Evolutionary conservation across 2,113 vertebrate species (phyloP).

Genomic region (Salvelinus sp.): DNA sequence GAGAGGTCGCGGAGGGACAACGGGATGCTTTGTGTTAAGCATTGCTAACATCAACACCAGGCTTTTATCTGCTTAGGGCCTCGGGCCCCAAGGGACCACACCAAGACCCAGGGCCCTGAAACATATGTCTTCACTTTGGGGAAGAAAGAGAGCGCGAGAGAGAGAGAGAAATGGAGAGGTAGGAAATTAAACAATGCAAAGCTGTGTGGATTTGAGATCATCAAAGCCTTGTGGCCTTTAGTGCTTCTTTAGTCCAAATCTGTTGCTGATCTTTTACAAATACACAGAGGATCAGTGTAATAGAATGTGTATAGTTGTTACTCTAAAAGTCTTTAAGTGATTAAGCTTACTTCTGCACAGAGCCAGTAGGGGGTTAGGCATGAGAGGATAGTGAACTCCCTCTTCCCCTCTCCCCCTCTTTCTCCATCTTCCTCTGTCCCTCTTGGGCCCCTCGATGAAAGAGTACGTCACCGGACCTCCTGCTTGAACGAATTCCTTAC

Average conservation of each 20-base stretch:
- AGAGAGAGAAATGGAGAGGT: not conserved
- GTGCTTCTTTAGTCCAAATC: too few relatives aligned
- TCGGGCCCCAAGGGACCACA: slow-evolving; percentile 14
- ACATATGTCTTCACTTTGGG: slow-evolving; percentile 18
- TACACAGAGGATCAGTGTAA: too few relatives aligned
- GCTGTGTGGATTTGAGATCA: too few relatives aligned
- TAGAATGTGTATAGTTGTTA: too few relatives aligned
- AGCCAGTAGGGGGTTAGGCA: not conserved
- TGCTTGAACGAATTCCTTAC: slow-evolving; percentile 5
- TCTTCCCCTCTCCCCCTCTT: not conserved
- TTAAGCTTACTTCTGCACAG: too few relatives aligned
- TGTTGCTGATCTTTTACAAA: too few relatives aligned
- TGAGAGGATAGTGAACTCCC: not conserved
- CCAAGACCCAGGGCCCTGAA: slow-evolving; percentile 7
- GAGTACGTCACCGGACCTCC: not conserved
- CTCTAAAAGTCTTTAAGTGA: too few relatives aligned
- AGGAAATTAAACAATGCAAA: not conserved
- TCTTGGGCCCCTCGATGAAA: not conserved
- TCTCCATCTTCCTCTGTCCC: not conserved
- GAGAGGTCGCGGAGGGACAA: slow-evolving; percentile 33
- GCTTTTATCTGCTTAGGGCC: slow-evolving; percentile 36
- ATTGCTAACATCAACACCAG: slow-evolving; percentile 26
- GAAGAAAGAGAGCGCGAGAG: not conserved
- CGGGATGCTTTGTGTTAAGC: slow-evolving; percentile 46
- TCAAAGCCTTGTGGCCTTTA: too few relatives aligned